These are phyloP conservation scores for Drosophila carrolli DNA, from an alignment of 1,140 invertebrate species.

Conservation along the genomic window DNA sequence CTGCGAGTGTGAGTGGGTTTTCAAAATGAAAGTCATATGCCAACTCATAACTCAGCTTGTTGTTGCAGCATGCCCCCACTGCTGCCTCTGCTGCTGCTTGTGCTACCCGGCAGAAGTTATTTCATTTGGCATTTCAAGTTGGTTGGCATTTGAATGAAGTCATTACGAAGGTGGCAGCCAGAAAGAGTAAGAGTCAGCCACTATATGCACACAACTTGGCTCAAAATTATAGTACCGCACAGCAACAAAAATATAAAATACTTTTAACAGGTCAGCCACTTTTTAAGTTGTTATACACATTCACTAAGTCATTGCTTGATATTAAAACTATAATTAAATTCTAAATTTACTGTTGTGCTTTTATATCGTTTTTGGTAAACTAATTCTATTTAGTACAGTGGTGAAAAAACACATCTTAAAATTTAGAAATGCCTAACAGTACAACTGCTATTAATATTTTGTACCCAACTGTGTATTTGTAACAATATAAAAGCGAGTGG, in stretches of 20 bases:
- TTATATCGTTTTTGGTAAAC: too few relatives aligned
- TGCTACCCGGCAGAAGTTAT: constrained; percentile 69
- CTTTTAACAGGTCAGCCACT: too few relatives aligned
- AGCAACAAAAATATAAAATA: neutral
- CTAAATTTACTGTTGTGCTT: too few relatives aligned
- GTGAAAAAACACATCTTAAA: too few relatives aligned
- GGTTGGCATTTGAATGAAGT: constrained; percentile 81
- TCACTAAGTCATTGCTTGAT: too few relatives aligned
- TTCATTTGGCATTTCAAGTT: constrained; percentile 82
- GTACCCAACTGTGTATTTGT: constrained; percentile 4
- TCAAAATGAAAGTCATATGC: constrained; percentile 82
- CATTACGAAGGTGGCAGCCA: constrained; percentile 72
- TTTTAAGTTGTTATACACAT: too few relatives aligned
- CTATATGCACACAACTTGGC: constrained; percentile 31
- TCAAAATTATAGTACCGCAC: neutral
- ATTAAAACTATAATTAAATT: too few relatives aligned
- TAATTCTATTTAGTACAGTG: too few relatives aligned
- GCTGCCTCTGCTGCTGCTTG: constrained; percentile 2
- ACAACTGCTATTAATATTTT: neutral
- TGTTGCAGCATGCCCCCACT: constrained; percentile 50
- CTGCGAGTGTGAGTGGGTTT: constrained; percentile 51
- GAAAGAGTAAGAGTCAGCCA: constrained; percentile 53
- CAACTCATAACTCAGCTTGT: constrained; percentile 80
- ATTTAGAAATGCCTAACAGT: too few relatives aligned
- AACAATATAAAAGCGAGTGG: constrained; percentile 11